Percentiles rank a stretch among this genome's conserved stretches.
These are phyloP conservation scores for Australoheros scitulus DNA, from an alignment of 2,113 vertebrate species.

Conservation along the genomic window DNA sequence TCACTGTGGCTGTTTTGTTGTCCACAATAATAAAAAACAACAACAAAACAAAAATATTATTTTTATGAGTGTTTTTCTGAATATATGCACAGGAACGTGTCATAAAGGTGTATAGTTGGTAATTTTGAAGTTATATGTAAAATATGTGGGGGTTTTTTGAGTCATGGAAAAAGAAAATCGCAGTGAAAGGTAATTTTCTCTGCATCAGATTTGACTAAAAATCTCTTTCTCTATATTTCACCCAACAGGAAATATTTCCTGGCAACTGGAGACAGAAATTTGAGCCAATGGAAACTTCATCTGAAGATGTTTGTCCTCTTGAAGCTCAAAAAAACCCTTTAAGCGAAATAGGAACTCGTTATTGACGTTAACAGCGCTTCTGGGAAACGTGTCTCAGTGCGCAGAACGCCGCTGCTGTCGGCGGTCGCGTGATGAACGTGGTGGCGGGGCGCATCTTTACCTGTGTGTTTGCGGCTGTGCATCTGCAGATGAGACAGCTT, in stretches of 20 bases:
- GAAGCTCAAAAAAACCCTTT: not conserved
- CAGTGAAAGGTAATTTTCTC: not conserved
- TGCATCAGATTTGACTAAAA: not conserved
- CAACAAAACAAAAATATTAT: not conserved
- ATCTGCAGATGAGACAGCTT: slow-evolving; percentile 98
- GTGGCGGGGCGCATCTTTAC: slow-evolving; percentile 69
- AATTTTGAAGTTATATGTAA: not conserved
- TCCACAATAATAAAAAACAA: not conserved
- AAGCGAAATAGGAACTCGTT: not conserved
- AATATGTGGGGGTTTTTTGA: not conserved
- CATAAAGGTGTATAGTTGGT: not conserved
- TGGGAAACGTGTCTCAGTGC: not conserved
- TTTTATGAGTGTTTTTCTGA: not conserved
- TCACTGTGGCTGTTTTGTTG: not conserved
- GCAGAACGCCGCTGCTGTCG: not conserved
- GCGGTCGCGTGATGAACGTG: not conserved
- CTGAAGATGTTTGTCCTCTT: not conserved
- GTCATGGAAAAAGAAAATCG: not conserved
- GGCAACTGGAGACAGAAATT: not conserved
- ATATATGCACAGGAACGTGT: not conserved
- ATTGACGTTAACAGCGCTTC: not conserved
- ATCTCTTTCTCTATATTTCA: slow-evolving; percentile 4
- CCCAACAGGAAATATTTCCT: slow-evolving; percentile 13
- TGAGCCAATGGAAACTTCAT: slow-evolving; percentile 10
- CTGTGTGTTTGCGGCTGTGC: slow-evolving; percentile 99